Base-by-base conservation (phyloP, 2,797 vertebrate species). In the Streptopelia turtur region DNA sequence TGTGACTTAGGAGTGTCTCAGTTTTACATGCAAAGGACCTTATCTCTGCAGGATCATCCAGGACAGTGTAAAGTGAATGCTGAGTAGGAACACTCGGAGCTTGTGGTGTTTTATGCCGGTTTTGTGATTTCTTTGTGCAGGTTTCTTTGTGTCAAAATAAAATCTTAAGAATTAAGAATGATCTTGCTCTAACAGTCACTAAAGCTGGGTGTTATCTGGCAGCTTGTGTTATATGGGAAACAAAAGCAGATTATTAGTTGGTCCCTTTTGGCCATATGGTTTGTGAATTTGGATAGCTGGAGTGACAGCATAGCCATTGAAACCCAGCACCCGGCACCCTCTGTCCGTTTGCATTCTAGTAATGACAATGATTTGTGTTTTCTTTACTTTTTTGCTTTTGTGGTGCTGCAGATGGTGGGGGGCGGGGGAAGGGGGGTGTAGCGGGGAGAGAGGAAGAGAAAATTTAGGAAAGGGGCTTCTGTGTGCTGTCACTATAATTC, bases 251-350 rank as follows among this genome's bases (percentile, higher is more conserved):
- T 89, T 24, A 41, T 78, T 83, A 43, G 13, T 31, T 52, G 35
- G 27, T 79, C 55, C 28, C 31, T 82, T 93, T 89, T 63, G 70
- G 23, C 61, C 5, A 0, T 25, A 49, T 66, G 61, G 45, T 82
- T 91, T 82, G 60, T 86, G 66, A 88, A 82, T 94, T 56, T 90
- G 39, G 45, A 43, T 53, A 87, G 66, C 37, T 90, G 70, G 33
- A 87, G 65, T 66, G 93, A 87, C 65, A 74, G 39, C 0, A 0
- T 6, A 77, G 50, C 25, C 50, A 60, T 0, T 76, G 79, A 92
- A 93, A 78, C 31, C 14, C 59, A 37, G 30, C 14, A 78, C 24
- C 30, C 4, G 0, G 25, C 3, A 2, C 27, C 16, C 16, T 79
- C 31, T 2, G 4, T 50, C 57, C 25, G 5, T 81, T 91, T 88